Conservation (phyloP, 2,888 invertebrate species). For the Himalopsyche japonica region DNA sequence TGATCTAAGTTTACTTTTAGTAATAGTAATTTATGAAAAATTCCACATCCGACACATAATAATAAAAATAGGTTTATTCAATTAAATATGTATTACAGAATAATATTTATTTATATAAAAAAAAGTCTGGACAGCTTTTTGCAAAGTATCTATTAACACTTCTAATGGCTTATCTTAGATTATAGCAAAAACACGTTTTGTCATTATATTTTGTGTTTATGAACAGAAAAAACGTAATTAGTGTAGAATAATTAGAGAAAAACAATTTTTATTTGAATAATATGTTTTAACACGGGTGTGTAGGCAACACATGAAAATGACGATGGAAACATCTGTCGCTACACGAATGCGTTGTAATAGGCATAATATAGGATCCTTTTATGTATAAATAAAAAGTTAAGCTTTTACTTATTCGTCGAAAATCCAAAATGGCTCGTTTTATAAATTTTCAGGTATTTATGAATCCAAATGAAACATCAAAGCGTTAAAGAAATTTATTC, state of each 20-base stretch:
- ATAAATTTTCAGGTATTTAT: not conserved
- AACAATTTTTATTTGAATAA: not conserved
- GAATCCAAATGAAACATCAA: not conserved
- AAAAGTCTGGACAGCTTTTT: too few species aligned
- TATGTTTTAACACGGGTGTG: not conserved
- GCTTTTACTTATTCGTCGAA: not conserved
- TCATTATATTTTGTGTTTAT: too few species aligned
- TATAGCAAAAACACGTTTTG: too few species aligned
- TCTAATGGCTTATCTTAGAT: too few species aligned
- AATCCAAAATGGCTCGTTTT: not conserved
- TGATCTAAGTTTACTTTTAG: too few species aligned
- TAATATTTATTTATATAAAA: too few species aligned
- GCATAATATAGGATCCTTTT: not conserved
- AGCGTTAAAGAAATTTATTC: not conserved
- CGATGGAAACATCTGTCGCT: not conserved
- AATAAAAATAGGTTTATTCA: too few species aligned
- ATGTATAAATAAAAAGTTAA: not conserved
- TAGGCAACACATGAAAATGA: not conserved
- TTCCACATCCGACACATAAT: too few species aligned
- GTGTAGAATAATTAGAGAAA: not conserved
- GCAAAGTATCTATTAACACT: too few species aligned
- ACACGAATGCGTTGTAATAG: not conserved
- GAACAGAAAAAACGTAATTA: too few species aligned
- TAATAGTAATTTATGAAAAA: too few species aligned
- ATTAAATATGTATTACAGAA: too few species aligned